Base-by-base conservation (phyloP, 1,140 invertebrate genomes). In the Pararge aegeria region DNA sequence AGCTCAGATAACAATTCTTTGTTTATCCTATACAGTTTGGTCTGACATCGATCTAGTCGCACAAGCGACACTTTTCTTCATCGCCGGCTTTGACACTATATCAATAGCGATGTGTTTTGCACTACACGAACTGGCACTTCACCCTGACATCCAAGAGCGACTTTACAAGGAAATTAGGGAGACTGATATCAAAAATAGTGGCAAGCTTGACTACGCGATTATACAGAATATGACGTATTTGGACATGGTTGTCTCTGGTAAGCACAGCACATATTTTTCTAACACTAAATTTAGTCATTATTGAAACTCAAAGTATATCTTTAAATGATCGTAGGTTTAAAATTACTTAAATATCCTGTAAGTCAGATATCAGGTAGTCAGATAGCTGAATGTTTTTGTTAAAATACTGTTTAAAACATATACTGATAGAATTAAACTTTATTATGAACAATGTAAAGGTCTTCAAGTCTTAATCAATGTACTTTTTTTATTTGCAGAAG, bases 21-120 rank as follows among this genome's bases (percentile, higher is more conserved):
- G 4, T 37, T 37, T 34, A 40, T 49, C 24, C 7, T 29, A 0
- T 73, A 6, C 62, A 91, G 90, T 78, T 56, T 76, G 91, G 63
- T 73, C 86, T n/a, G 90, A 91, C 13, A 90, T 90, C 44, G 83
- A 83, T 50, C 87, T 94, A 29, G 88, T 92, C 0, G 91, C 93
- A 1, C 93, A 94, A 75, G 92, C 92, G 0, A 90, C 93, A 15
- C 82, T 93, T 0, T 95, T 95, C 68, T 93, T 94, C 51, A 79
- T 92, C 0, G 94, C 94, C 46, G 95, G 95, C 10, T 95, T 93
- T 58, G 94, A 96, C 71, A 95, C 95, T 0, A 93, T 94, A 0
- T 83, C 90, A 0, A 73, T 68, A 0, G 49, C 70, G 0, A 82
- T 91, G 76, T 69, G 74, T 10, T 90, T 89, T 50, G 18, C 56